phyloP scores from a whole-genome alignment of 2,113 vertebrate species.

The Laticauda colubrina region DNA sequence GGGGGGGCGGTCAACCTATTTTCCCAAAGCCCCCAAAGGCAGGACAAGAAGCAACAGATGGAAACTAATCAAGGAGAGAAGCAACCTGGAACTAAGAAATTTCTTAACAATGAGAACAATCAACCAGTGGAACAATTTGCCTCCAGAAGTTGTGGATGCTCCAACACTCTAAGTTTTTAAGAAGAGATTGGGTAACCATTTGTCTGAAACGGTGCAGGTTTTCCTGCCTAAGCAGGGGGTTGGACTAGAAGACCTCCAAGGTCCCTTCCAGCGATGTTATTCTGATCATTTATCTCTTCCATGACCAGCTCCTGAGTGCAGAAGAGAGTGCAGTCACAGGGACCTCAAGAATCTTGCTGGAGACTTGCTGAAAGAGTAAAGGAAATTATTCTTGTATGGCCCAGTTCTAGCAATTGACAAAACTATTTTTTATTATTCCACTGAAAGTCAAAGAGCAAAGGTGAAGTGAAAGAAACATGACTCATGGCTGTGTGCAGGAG shows the following conservation, averaged over 20 bases:
- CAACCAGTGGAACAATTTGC: fast-evolving
- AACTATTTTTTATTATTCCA: background rate
- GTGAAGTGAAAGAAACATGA: background rate
- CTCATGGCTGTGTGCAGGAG: background rate
- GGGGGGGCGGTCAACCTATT: background rate
- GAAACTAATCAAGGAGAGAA: background rate
- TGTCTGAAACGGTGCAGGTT: background rate
- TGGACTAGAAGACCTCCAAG: background rate
- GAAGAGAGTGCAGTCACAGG: background rate
- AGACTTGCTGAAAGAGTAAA: fast-evolving
- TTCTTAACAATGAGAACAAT: background rate
- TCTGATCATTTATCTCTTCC: background rate
- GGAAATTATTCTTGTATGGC: background rate
- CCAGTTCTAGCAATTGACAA: background rate
- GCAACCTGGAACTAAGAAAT: background rate
- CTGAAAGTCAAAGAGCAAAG: background rate
- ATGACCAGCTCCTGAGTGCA: fast-evolving
- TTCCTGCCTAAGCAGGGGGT: background rate
- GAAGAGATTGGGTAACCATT: background rate
- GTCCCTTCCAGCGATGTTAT: background rate
- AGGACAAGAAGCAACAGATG: background rate
- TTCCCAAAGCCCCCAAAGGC: background rate
- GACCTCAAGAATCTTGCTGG: fast-evolving
- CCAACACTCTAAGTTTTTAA: background rate
- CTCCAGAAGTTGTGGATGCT: background rate